A percentile compares a stretch with the other conserved stretches of the same genome.
Evolutionary conservation across 2,113 vertebrate genomes (phyloP).

Genomic region (Misgurnus mizolepis): DNA sequence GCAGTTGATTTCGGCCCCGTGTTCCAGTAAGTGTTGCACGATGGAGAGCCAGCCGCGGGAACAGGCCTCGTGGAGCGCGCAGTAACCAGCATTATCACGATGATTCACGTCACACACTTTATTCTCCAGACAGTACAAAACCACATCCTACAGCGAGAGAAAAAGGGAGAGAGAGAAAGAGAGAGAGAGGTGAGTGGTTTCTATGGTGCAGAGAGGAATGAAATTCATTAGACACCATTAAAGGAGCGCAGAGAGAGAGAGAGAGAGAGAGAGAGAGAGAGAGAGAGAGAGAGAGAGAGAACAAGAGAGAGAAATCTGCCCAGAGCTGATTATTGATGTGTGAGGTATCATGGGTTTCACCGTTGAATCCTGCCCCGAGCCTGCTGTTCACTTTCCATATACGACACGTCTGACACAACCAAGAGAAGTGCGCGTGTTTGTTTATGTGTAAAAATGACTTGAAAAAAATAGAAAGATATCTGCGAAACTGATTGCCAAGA

Average conservation of each 20-base stretch:
- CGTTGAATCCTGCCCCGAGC: slow-evolving; percentile 24
- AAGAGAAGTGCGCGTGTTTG: neutral
- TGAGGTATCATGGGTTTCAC: slow-evolving; percentile 32
- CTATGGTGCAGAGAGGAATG: slow-evolving; percentile 26
- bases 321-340: slow-evolving; percentile 41
- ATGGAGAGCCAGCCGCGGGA: slow-evolving; percentile 91
- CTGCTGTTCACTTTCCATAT: slow-evolving; percentile 28
- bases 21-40: slow-evolving; percentile 87
- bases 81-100: slow-evolving; percentile 91
- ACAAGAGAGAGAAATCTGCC: slow-evolving; percentile 20
- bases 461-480: neutral
- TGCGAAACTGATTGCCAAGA: neutral
- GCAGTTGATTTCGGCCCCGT: slow-evolving; percentile 94
- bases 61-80: slow-evolving; percentile 91
- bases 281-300: neutral
- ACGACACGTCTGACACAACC: slow-evolving; percentile 4
- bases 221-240: slow-evolving; percentile 33
- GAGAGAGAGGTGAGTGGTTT: slow-evolving; percentile 20
- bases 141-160: slow-evolving; percentile 82
- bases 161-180: slow-evolving; percentile 34
- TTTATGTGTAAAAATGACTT: too few relatives aligned
- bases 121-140: slow-evolving; percentile 90
- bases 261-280: slow-evolving; percentile 21
- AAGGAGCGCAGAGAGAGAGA: slow-evolving; percentile 13
- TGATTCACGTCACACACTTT: slow-evolving; percentile 93